Base-by-base conservation (phyloP, 1,140 invertebrate species). In the Halictus rubicundus region DNA sequence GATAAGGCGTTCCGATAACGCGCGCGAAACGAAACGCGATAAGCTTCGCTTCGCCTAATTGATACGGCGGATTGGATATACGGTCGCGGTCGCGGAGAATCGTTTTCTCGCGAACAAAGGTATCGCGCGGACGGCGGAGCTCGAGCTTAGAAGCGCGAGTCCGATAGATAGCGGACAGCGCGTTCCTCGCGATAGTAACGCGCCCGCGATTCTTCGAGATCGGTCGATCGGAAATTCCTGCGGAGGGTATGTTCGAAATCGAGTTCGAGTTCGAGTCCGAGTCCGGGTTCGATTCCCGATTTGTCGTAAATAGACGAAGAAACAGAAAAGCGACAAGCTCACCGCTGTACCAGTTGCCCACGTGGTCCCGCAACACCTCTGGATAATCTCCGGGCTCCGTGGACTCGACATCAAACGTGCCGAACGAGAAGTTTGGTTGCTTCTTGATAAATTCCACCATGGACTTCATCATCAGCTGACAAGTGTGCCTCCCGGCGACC, bases 401-500 rank as follows among this genome's bases (percentile, higher is more conserved):
- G 68, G 94, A 91, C 54, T 94, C 91, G 8, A 95, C 88, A 65
- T 94, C 93, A 68, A 94, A 91, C 66, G 94, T 93, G 16, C 94
- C 93, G 72, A 94, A 94, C 25, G 92, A 79, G 32, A 94, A 92
- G 21, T 91, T 90, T 37, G 89, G 83, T 78, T 95, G 92, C 78
- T 93, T 93, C 88, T 95, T 96, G 57, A 96, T 88, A 79, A 93
- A 94, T 77, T 95, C 94, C 0, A 95, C 95, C 84, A 96, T 92
- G 0, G 95, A 95, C 77, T 95, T 95, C 94, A 95, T 95, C 93
- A 96, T 95, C 59, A 96, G 92, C 54, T 95, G 95, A 88, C 96
- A 96, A 10, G 95, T 95, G 10, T 94, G 94, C 78, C 94, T 94
- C 0, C 96, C 96, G 27, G 94, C 95, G 6, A 96, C 90, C 85